A percentile compares a stretch with the other conserved stretches of the same genome.
Evolutionary conservation across 2,888 invertebrate species (phyloP).

Genomic region (Hipparchia sbordonii): DNA sequence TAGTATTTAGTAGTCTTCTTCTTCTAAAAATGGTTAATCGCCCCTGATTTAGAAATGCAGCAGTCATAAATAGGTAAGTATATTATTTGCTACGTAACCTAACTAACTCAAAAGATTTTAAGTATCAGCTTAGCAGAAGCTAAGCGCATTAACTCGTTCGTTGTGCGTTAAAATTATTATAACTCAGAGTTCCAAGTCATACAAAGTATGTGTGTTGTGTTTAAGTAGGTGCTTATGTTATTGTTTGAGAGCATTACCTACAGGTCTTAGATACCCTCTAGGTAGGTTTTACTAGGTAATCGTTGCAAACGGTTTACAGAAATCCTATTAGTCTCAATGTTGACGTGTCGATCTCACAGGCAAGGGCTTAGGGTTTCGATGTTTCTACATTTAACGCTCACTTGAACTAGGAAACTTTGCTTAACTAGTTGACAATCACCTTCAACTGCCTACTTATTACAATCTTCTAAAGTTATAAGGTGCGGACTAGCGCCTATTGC

Average conservation of each 20-base stretch:
- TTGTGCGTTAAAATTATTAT: background rate
- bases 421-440: background rate
- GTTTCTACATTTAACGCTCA: background rate
- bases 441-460: background rate
- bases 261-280: background rate
- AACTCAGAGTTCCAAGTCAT: background rate
- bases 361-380: background rate
- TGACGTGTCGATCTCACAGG: background rate
- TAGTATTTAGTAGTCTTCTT: background rate
- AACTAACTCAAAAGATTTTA: background rate
- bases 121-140: background rate
- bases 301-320: conserved; percentile 8
- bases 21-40: background rate
- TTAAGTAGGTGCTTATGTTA: conserved; percentile 15
- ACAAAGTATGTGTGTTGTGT: background rate
- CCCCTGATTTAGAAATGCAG: background rate
- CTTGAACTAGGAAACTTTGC: background rate
- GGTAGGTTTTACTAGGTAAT: background rate
- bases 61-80: too few species aligned
- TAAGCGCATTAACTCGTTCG: conserved; percentile 8
- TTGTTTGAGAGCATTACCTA: conserved; percentile 15
- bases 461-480: too few species aligned
- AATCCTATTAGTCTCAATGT: conserved; percentile 11
- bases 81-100: background rate
- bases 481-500: too few species aligned